A percentile compares a stretch with the other conserved stretches of the same genome.
Conservation (phyloP, 1,140 invertebrate genomes). For the Holcopasites calliopsidis region DNA sequence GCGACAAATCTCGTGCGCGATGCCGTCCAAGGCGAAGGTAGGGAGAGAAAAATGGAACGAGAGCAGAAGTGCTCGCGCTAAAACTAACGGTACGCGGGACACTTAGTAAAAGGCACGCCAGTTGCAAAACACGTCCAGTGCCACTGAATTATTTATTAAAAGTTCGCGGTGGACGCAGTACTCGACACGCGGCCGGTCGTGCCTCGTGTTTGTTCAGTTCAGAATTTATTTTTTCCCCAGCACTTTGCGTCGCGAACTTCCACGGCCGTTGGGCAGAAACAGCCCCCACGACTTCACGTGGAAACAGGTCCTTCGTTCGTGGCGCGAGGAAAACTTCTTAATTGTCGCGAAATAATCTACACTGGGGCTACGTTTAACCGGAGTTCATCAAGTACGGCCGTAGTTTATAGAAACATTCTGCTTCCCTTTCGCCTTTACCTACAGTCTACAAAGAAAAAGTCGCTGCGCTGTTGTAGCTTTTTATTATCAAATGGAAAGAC, state of each 20-base stretch:
- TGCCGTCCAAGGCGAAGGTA: too few relatives aligned
- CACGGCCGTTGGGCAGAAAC: too few relatives aligned
- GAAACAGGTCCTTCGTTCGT: conserved; percentile 39
- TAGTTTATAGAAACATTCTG: conserved; percentile 28
- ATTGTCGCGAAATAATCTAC: conserved; percentile 54
- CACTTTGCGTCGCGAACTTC: conserved; percentile 33
- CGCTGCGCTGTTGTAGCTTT: too few relatives aligned
- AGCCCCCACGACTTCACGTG: conserved; percentile 15
- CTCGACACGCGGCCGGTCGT: not conserved
- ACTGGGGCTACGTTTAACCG: conserved; percentile 36
- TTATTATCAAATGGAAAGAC: too few relatives aligned
- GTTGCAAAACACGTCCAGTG: not conserved
- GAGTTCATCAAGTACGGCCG: conserved; percentile 48
- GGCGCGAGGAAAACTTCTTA: conserved; percentile 47
- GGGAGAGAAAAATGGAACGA: not conserved
- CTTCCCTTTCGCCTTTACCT: not conserved
- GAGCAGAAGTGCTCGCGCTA: too few relatives aligned
- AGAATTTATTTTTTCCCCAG: conserved; percentile 28
- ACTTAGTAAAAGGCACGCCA: not conserved
- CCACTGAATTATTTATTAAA: conserved; percentile 18
- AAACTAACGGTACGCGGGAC: not conserved
- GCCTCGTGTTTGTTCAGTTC: not conserved
- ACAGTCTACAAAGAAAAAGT: too few relatives aligned
- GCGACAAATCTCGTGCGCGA: too few relatives aligned
- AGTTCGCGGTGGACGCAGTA: not conserved